These are phyloP conservation scores for Callithrix jacchus DNA, from an alignment of 2,113 vertebrate genomes.

Conservation along the genomic window DNA sequence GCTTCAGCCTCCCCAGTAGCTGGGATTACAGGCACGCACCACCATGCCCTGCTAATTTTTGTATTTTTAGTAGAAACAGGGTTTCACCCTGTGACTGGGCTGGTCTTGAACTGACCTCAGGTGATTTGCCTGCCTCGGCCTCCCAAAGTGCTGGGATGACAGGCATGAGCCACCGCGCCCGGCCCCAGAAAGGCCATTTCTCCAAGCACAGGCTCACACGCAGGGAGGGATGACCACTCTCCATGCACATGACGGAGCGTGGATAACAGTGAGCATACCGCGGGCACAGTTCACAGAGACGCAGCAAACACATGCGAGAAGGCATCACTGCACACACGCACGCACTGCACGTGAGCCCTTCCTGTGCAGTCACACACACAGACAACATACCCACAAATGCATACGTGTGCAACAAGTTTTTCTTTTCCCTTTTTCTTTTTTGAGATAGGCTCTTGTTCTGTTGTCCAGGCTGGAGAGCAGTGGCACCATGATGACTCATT, in stretches of 20 bases:
- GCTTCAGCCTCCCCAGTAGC: too few species aligned
- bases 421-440: too few species aligned
- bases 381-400: background rate
- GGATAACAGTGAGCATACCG: background rate
- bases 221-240: background rate
- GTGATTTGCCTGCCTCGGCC: too few species aligned
- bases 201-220: rapidly evolving
- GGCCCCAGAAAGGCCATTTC: background rate
- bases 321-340: background rate
- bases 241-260: background rate
- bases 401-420: rapidly evolving
- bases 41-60: too few species aligned
- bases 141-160: too few species aligned
- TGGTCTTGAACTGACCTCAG: too few species aligned
- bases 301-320: background rate
- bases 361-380: background rate
- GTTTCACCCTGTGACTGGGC: too few species aligned
- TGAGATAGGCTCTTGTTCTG: too few species aligned
- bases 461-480: too few species aligned
- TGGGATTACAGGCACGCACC: too few species aligned
- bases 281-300: background rate
- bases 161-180: rapidly evolving
- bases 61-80: too few species aligned
- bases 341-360: background rate
- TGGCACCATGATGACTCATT: too few species aligned